Evolutionary conservation across 2,888 invertebrate species (phyloP).

Genomic region (Rhagium mordax): DNA sequence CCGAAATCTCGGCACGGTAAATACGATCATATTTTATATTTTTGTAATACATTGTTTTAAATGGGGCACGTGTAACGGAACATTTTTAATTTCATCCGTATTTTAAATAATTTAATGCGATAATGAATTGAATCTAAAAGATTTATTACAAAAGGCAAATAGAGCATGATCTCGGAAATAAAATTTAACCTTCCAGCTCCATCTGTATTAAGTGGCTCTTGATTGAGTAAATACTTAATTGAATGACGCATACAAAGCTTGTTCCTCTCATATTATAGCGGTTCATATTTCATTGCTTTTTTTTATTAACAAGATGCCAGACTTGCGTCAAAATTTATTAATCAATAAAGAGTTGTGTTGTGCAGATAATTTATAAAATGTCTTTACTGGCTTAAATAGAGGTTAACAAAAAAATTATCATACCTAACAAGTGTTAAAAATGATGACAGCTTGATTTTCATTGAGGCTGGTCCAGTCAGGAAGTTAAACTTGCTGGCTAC

Average conservation of each 20-base stretch:
- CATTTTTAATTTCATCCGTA: neutral
- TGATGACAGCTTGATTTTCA: no score
- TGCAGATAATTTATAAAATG: no score
- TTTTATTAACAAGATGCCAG: neutral
- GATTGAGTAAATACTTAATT: constrained; percentile 49
- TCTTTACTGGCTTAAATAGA: no score
- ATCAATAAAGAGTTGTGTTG: neutral
- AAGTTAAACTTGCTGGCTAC: no score
- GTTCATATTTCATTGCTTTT: neutral
- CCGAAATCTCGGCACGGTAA: no score
- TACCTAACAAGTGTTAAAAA: no score
- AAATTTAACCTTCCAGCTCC: constrained; percentile 33
- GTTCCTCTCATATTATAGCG: constrained; percentile 8
- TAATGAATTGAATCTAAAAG: constrained; percentile 18
- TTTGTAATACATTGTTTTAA: neutral
- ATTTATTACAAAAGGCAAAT: constrained; percentile 20
- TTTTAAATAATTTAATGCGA: constrained; percentile 23
- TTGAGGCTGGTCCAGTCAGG: no score
- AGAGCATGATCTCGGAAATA: constrained; percentile 32
- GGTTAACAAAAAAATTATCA: no score
- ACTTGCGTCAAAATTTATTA: neutral
- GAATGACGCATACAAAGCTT: constrained; percentile 43
- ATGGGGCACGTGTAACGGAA: neutral
- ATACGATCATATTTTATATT: no score
- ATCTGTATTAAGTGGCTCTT: constrained; percentile 25